Evolutionary conservation across 2,797 vertebrate species (phyloP), one percentile per base, ranked within the genome.

Genomic region (Agapornis canus): DNA sequence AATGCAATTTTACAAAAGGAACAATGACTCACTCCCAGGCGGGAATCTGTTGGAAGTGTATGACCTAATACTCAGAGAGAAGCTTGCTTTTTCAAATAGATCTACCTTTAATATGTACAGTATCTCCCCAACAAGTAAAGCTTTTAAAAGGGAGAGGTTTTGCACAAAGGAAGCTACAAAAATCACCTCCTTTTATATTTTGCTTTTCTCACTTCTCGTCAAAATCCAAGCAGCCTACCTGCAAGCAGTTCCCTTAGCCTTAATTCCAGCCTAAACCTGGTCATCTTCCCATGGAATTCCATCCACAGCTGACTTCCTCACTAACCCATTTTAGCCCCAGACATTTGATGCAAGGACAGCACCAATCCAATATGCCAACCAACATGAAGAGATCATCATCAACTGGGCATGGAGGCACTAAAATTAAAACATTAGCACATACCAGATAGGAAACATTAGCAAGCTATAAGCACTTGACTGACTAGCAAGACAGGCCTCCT

Each of bases 11-110:
- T 52, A 86, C 81, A 86, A 90, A 94, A 92, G 92, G 87, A 96
- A 92, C 77, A 96, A 52, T 95, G 94, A 96, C 77, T 97, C 95
- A 97, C 69, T 80, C 86, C 52, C 92, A 88, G 89, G 96, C 82
- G 11, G 95, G 83, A 95, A 72, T 75, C 77, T 31, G 49, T 20
- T 95, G 77, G 89, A 84, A 95, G 84, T 5, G 13, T 4, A 95
- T 95, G 96, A 97, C 66, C 94, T 97, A 75, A 97, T 90, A 22
- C 82, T 90, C 69, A 25, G 70, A 71, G 29, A 90, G 42, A 18
- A 72, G 5, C 40, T 40, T 5, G 45, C 61, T 80, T 43, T 70
- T 56, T 42, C 69, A 68, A 26, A 92, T 65, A 56, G 51, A 27
- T 47, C 71, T 26, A 35, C 6, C 42, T 80, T 42, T 18, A 39